These are phyloP conservation scores for Eleginops maclovinus DNA, from an alignment of 2,113 vertebrate species.

Conservation along the genomic window DNA sequence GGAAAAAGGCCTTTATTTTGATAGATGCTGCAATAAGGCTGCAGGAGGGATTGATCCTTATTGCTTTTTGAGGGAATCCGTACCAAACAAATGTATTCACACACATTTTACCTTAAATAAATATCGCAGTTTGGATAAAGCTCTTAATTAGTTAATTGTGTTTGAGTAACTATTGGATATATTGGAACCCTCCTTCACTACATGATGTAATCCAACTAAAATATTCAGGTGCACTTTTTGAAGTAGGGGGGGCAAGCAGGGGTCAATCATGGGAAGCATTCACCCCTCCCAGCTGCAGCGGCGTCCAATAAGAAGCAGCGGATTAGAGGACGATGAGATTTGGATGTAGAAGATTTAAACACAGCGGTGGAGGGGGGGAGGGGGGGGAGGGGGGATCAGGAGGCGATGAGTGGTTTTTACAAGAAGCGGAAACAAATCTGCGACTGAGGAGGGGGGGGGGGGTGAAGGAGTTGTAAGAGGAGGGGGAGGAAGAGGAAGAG, in stretches of 20 bases:
- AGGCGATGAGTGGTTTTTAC: constrained; percentile 65
- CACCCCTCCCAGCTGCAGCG: not conserved
- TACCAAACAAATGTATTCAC: no score
- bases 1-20: no score
- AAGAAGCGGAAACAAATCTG: constrained; percentile 66
- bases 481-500: constrained; percentile 33
- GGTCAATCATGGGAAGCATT: not conserved
- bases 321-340: constrained; percentile 43
- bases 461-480: constrained; percentile 44
- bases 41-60: no score
- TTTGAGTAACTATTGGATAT: no score
- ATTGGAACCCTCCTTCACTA: no score
- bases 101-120: no score
- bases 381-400: not conserved
- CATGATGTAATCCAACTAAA: no score
- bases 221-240: constrained; percentile 15
- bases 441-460: not conserved
- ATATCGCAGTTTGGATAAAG: no score
- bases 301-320: constrained; percentile 36
- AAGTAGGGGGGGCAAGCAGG: constrained; percentile 30
- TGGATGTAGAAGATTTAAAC: constrained; percentile 44
- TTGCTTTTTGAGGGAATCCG: no score
- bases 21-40: no score
- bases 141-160: no score
- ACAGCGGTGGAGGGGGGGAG: no score